Conservation (phyloP, 2,888 invertebrate genomes). For the Dicycla oo region DNA sequence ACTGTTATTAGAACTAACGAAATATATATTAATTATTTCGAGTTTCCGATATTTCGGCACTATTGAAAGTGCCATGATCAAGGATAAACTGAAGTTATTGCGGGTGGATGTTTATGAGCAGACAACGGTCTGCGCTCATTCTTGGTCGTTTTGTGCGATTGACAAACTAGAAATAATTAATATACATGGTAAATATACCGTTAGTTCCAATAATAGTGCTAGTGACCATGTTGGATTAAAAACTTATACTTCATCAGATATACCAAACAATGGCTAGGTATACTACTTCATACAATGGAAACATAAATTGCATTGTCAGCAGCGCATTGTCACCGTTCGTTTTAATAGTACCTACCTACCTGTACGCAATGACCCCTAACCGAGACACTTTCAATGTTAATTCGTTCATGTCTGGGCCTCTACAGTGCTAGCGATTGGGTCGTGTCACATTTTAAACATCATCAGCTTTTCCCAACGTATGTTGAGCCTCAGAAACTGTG, state of each 20-base stretch:
- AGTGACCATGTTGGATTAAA: too few relatives aligned
- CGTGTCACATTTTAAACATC: not conserved
- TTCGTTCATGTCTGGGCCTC: not conserved
- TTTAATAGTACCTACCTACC: conserved; percentile 15
- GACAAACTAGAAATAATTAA: too few relatives aligned
- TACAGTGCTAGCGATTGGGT: not conserved
- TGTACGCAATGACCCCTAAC: conserved; percentile 44
- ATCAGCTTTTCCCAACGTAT: not conserved
- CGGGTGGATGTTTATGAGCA: too few relatives aligned
- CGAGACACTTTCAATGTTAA: conserved; percentile 22
- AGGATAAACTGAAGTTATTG: too few relatives aligned
- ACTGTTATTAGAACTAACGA: too few relatives aligned
- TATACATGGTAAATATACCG: too few relatives aligned
- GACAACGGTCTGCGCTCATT: too few relatives aligned
- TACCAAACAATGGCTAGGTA: not conserved
- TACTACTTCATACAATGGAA: conserved; percentile 6
- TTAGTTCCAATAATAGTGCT: too few relatives aligned
- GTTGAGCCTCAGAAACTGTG: not conserved
- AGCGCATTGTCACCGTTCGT: conserved; percentile 22
- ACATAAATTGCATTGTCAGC: conserved; percentile 25
- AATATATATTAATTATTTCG: too few relatives aligned
- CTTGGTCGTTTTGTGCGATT: too few relatives aligned
- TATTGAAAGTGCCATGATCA: too few relatives aligned
- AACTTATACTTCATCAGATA: conserved; percentile 1
- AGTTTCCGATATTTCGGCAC: too few relatives aligned